These are phyloP conservation scores for Tinamus guttatus DNA, from an alignment of 2,113 vertebrate genomes.

Conservation along the genomic window DNA sequence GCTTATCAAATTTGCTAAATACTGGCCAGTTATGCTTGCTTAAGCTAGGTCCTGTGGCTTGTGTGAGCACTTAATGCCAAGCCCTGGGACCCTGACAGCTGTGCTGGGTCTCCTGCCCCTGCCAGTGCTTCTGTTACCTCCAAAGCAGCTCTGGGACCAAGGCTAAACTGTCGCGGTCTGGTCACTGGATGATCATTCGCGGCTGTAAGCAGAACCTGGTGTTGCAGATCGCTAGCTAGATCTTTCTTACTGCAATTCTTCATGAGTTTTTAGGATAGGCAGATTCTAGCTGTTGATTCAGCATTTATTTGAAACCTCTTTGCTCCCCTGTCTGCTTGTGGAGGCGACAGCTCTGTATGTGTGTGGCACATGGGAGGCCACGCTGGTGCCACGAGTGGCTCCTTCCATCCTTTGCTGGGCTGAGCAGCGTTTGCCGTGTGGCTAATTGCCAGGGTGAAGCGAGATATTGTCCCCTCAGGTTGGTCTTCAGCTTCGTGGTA, in stretches of 20 bases:
- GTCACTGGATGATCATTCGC: neutral
- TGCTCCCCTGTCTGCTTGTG: fast-evolving
- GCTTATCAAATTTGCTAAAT: neutral
- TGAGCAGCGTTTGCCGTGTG: neutral
- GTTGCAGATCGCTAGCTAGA: neutral
- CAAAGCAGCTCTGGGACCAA: neutral
- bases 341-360: neutral
- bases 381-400: neutral
- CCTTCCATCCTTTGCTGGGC: neutral
- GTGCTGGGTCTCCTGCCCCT: neutral
- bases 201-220: neutral
- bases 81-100: neutral
- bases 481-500: neutral
- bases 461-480: neutral
- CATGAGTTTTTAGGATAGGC: neutral
- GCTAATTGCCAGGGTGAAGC: neutral
- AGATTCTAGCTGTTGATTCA: neutral
- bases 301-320: fast-evolving
- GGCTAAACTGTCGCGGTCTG: fast-evolving
- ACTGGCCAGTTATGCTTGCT: neutral
- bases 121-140: neutral
- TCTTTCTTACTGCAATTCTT: neutral
- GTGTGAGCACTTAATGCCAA: neutral
- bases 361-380: fast-evolving
- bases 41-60: neutral